Evolutionary conservation across 2,888 invertebrate genomes (phyloP).

Genomic region (Oscheius sp.): DNA sequence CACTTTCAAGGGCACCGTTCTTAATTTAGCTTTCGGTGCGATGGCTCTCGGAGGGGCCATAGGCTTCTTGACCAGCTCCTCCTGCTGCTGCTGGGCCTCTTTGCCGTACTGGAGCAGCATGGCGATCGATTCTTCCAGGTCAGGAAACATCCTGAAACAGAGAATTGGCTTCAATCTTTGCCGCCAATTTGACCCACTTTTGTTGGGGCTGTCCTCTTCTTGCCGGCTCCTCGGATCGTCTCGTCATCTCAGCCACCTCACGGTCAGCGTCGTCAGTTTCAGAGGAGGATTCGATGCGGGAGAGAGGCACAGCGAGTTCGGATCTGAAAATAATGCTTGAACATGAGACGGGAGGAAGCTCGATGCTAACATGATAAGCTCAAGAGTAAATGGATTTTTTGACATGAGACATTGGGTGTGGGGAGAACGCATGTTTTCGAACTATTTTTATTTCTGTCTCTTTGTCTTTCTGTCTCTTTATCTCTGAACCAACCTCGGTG

Average conservation of each 20-base stretch:
- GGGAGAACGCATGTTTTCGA: too few species aligned
- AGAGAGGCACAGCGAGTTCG: constrained; percentile 5
- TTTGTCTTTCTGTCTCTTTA: too few species aligned
- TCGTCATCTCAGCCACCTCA: constrained; percentile 51
- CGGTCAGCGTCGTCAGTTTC: constrained; percentile 55
- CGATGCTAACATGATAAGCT: too few species aligned
- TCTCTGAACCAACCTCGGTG: constrained; percentile 38
- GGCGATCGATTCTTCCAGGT: constrained; percentile 38
- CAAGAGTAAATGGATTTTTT: too few species aligned
- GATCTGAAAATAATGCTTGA: constrained; percentile 19
- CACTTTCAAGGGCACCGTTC: constrained; percentile 10
- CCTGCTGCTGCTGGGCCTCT: constrained; percentile 3
- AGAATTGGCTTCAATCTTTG: background rate
- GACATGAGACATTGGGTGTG: too few species aligned
- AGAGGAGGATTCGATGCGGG: constrained; percentile 41
- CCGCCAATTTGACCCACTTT: constrained; percentile 2
- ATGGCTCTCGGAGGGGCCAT: constrained; percentile 10
- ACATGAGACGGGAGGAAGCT: too few species aligned
- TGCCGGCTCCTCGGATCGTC: constrained; percentile 13
- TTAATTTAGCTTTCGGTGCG: constrained; percentile 25
- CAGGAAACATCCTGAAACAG: constrained; percentile 33
- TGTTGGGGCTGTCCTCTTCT: constrained; percentile 3
- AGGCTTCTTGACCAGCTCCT: background rate
- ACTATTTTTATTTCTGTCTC: too few species aligned
- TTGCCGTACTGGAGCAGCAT: constrained; percentile 34